phyloP scores from a whole-genome alignment of 2,888 invertebrate genomes.

The Apeira syringaria region DNA sequence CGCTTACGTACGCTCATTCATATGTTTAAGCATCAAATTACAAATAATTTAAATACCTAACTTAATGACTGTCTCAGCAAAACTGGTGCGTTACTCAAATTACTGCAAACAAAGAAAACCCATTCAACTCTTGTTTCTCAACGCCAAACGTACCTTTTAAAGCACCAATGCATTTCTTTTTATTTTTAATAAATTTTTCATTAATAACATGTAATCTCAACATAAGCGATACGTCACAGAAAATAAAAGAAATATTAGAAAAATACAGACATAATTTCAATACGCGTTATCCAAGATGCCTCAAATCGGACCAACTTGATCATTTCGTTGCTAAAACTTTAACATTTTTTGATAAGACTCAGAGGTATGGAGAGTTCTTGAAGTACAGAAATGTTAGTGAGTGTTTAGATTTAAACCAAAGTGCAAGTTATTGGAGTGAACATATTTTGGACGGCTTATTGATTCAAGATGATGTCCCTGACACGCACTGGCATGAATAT shows the following conservation, averaged over 20 bases:
- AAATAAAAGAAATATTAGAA: constrained; percentile 41
- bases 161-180: constrained; percentile 36
- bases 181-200: constrained; percentile 41
- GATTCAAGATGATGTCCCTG: constrained; percentile 49
- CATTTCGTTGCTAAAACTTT: constrained; percentile 42
- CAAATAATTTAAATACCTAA: too few relatives aligned
- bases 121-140: too few relatives aligned
- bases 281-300: constrained; percentile 36
- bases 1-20: too few relatives aligned
- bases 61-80: too few relatives aligned
- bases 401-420: constrained; percentile 35
- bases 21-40: too few relatives aligned
- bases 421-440: constrained; percentile 38
- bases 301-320: constrained; percentile 29
- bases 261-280: constrained; percentile 34
- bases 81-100: too few relatives aligned
- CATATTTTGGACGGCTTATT: constrained; percentile 54
- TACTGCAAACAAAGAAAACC: too few relatives aligned
- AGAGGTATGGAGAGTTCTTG: constrained; percentile 46
- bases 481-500: constrained; percentile 66
- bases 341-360: constrained; percentile 44
- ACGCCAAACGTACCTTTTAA: too few relatives aligned
- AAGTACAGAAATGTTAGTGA: constrained; percentile 48
- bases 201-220: constrained; percentile 37
- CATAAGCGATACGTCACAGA: constrained; percentile 41